Percentiles rank a stretch among this genome's conserved stretches.
Conservation (phyloP, 2,888 invertebrate genomes). For the Trimorus sp. region DNA sequence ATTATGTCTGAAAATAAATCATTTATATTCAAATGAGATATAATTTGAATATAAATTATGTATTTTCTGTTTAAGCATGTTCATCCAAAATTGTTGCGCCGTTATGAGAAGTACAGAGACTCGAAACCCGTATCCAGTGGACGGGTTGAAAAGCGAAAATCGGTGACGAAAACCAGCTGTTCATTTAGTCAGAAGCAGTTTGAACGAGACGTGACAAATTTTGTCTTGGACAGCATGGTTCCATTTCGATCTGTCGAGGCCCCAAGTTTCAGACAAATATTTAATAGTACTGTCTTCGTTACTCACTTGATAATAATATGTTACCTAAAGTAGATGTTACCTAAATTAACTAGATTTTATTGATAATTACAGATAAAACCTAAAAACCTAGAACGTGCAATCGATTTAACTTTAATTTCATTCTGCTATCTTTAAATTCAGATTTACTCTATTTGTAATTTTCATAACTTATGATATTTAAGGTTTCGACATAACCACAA, state of each 20-base stretch:
- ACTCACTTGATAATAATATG: too few relatives aligned
- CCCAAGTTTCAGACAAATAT: slow-evolving; percentile 2
- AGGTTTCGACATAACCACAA: not conserved
- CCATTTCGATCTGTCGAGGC: slow-evolving; percentile 4
- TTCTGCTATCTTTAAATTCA: too few relatives aligned
- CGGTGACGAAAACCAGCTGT: not conserved
- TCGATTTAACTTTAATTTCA: too few relatives aligned
- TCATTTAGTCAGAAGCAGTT: not conserved
- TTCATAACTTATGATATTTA: not conserved
- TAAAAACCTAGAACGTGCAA: too few relatives aligned
- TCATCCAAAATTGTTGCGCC: slow-evolving; percentile 1
- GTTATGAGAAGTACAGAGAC: not conserved
- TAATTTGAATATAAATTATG: slow-evolving; percentile 1
- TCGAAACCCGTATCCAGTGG: not conserved
- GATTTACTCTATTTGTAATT: too few relatives aligned
- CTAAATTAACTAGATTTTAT: too few relatives aligned
- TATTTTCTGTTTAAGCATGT: not conserved
- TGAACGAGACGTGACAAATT: slow-evolving; percentile 1
- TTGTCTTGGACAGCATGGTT: slow-evolving; percentile 10
- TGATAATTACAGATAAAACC: too few relatives aligned
- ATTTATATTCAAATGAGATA: not conserved
- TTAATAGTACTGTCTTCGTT: not conserved
- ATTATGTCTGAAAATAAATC: too few relatives aligned
- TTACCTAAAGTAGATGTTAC: too few relatives aligned
- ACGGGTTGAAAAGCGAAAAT: not conserved